A percentile compares a stretch with the other conserved stretches of the same genome.
phyloP scores from a whole-genome alignment of 1,140 invertebrate species.

The Zophobas morio region DNA sequence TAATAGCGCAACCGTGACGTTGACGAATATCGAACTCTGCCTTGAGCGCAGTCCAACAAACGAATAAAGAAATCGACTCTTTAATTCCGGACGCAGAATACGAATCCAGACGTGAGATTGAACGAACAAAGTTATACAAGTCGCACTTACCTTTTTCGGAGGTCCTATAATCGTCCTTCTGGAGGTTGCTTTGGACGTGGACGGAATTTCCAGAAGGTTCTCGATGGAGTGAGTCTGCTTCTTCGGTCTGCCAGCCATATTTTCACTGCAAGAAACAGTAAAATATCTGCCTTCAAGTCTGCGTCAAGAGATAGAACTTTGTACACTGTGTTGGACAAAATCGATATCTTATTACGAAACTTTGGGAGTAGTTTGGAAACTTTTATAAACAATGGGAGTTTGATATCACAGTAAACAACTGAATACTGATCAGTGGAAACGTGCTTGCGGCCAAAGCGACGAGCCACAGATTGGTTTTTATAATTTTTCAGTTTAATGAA shows the following conservation, averaged over 20 bases:
- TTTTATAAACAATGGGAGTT: constrained; percentile 64
- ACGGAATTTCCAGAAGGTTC: constrained; percentile 57
- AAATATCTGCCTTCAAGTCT: constrained; percentile 53
- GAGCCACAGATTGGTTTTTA: no score
- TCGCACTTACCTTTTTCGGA: constrained; percentile 45
- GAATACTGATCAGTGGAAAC: constrained; percentile 60
- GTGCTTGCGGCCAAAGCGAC: constrained; percentile 2
- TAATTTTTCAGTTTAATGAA: no score
- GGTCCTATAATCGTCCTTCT: constrained; percentile 21
- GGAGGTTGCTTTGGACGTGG: constrained; percentile 48
- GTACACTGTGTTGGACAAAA: constrained; percentile 52
- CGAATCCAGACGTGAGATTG: not conserved
- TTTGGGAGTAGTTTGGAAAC: constrained; percentile 62
- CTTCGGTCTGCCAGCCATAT: constrained; percentile 59
- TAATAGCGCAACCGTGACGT: no score
- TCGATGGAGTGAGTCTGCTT: constrained; percentile 61
- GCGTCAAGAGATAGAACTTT: constrained; percentile 44
- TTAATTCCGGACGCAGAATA: not conserved
- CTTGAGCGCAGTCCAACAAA: no score
- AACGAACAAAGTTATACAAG: not conserved
- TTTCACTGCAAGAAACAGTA: constrained; percentile 58
- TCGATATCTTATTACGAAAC: constrained; percentile 64
- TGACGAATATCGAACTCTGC: no score
- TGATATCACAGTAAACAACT: constrained; percentile 63
- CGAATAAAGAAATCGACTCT: no score